Percentiles rank a stretch among this genome's conserved stretches.
Evolutionary conservation across 2,888 invertebrate genomes (phyloP).

Genomic region (Hemistola chrysoprasaria): DNA sequence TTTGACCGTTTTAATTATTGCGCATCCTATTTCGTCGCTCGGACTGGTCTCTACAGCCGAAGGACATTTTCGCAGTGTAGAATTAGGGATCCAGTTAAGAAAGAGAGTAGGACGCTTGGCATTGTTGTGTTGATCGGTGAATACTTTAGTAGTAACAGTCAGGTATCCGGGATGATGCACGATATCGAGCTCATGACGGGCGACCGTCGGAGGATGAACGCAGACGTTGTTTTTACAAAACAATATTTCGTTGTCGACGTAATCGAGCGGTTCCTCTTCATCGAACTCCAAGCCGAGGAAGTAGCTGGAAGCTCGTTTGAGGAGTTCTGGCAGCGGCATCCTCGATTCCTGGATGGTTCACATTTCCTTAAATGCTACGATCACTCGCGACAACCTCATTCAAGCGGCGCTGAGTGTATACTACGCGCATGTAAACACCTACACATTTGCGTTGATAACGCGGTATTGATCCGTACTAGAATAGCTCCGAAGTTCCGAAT

Average conservation of each 20-base stretch:
- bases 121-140: constrained; percentile 89
- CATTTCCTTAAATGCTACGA: constrained; percentile 56
- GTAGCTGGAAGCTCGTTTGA: constrained; percentile 90
- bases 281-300: constrained; percentile 87
- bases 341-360: constrained; percentile 44
- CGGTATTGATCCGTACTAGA: constrained; percentile 71
- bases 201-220: constrained; percentile 95
- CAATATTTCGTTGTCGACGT: constrained; percentile 92
- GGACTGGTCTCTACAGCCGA: constrained; percentile 85
- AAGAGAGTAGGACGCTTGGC: constrained; percentile 91
- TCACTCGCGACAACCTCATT: constrained; percentile 63
- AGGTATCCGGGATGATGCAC: constrained; percentile 96
- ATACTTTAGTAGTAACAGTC: constrained; percentile 92
- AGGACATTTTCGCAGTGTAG: constrained; percentile 92
- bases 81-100: constrained; percentile 97
- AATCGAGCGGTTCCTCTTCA: constrained; percentile 83
- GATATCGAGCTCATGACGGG: constrained; percentile 91
- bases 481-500: constrained; percentile 45
- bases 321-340: constrained; percentile 90
- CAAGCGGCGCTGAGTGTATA: constrained; percentile 58
- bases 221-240: constrained; percentile 98
- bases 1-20: constrained; percentile 51
- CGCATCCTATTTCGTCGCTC: constrained; percentile 62
- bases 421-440: constrained; percentile 78
- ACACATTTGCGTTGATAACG: constrained; percentile 72